phyloP scores from a whole-genome alignment of 2,113 vertebrate genomes.

The Cricetomys ansorgei region DNA sequence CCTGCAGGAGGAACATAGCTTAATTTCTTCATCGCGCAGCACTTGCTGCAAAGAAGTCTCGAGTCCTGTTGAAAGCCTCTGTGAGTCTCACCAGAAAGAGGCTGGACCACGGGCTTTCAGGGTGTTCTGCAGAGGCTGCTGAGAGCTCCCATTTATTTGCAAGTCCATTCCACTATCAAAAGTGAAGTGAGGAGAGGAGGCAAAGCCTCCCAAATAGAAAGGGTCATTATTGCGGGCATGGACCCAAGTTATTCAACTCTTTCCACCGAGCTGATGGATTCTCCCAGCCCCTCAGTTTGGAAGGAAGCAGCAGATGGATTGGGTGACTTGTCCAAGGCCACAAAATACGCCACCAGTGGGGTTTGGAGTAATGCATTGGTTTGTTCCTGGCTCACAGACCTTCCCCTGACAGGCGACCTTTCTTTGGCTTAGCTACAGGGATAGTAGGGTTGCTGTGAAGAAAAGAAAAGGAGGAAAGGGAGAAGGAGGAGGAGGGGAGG shows the following conservation, averaged over 20 bases:
- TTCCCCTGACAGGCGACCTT: not conserved
- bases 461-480: not conserved
- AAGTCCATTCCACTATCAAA: constrained; percentile 67
- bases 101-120: constrained; percentile 50
- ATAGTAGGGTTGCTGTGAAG: not conserved
- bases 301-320: constrained; percentile 47
- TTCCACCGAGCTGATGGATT: constrained; percentile 17
- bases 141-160: constrained; percentile 70
- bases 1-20: constrained; percentile 7
- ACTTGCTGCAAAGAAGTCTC: constrained; percentile 14
- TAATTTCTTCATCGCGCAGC: not conserved
- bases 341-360: not conserved
- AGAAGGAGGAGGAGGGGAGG: not conserved
- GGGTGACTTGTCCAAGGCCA: constrained; percentile 56
- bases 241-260: constrained; percentile 48
- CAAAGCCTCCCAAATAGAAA: constrained; percentile 69
- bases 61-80: constrained; percentile 52
- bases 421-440: not conserved
- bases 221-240: constrained; percentile 41
- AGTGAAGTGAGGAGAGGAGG: constrained; percentile 62
- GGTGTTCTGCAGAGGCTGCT: constrained; percentile 10
- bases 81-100: constrained; percentile 39
- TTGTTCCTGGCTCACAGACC: not conserved
- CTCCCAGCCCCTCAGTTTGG: constrained; percentile 45
- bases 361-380: constrained; percentile 21